Percentiles rank a stretch among this genome's conserved stretches.
Evolutionary conservation across 1,140 invertebrate genomes (phyloP).

Genomic region (Pseudomyrmex dendroicus): DNA sequence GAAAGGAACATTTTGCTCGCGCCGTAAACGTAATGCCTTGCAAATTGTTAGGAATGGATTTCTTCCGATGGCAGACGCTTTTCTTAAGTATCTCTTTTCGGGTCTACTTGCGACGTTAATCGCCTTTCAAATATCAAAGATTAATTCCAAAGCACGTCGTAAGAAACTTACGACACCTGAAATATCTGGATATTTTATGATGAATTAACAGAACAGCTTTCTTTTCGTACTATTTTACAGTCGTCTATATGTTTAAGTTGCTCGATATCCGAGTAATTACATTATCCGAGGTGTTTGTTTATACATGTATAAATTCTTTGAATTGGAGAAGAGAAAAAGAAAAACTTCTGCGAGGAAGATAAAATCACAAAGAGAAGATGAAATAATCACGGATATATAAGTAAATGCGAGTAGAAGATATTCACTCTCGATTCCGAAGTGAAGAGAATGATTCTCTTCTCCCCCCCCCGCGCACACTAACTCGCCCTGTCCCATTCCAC

Average conservation of each 20-base stretch:
- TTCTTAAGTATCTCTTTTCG: conserved; percentile 10
- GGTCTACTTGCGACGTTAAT: neutral
- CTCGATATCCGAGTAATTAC: conserved; percentile 64
- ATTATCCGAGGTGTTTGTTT: conserved; percentile 44
- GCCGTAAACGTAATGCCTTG: conserved; percentile 77
- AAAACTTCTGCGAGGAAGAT: neutral
- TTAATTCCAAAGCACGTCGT: conserved; percentile 1
- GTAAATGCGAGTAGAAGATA: conserved; percentile 76
- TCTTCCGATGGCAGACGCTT: conserved; percentile 21
- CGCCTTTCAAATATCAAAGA: conserved; percentile 11
- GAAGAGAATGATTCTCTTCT: conserved; percentile 67
- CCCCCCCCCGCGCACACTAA: neutral
- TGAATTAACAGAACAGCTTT: neutral
- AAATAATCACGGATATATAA: conserved; percentile 78
- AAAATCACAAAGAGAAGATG: conserved; percentile 36
- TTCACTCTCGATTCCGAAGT: conserved; percentile 77
- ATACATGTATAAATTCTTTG: conserved; percentile 18
- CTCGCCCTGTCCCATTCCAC: neutral
- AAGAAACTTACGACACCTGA: neutral
- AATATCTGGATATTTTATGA: conserved; percentile 1
- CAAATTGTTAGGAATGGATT: conserved; percentile 71
- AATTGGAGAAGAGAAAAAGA: neutral
- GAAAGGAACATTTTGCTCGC: conserved; percentile 77
- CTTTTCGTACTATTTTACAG: neutral
- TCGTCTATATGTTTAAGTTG: conserved; percentile 15